Conservation (phyloP, 1,140 invertebrate genomes). For the Babylonia areolata region DNA sequence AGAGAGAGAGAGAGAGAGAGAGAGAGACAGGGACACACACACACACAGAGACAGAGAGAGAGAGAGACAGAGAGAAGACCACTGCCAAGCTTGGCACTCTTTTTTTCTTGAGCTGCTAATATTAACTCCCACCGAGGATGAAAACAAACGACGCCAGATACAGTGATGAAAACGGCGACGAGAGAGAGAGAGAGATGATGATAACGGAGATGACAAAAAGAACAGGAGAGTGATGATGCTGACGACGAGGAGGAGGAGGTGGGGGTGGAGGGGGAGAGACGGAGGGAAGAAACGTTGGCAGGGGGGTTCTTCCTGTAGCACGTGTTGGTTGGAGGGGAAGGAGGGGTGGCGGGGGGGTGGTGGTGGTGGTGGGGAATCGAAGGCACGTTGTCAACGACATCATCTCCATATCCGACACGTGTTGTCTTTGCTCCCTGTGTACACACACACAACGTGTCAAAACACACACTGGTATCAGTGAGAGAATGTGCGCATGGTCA, state of each 20-base stretch:
- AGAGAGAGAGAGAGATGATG: too few relatives aligned
- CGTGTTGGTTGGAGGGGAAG: not conserved
- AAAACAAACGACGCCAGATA: too few relatives aligned
- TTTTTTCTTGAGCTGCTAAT: too few relatives aligned
- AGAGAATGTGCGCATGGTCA: not conserved
- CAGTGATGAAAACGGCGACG: too few relatives aligned
- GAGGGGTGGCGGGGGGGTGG: not conserved
- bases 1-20: not conserved
- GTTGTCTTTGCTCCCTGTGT: constrained; percentile 76
- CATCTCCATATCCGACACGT: constrained; percentile 76
- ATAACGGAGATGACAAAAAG: too few relatives aligned
- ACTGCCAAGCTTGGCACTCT: too few relatives aligned
- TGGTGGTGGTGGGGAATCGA: too few relatives aligned
- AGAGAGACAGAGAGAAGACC: not conserved
- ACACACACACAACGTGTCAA: constrained; percentile 40
- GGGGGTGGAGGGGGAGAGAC: too few relatives aligned
- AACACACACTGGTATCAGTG: not conserved
- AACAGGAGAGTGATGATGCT: too few relatives aligned
- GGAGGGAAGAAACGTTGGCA: too few relatives aligned
- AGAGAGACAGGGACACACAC: not conserved
- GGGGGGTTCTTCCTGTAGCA: not conserved
- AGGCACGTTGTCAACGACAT: constrained; percentile 36
- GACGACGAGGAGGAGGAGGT: too few relatives aligned
- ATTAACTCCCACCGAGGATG: too few relatives aligned
- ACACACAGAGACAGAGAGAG: not conserved